phyloP scores from a whole-genome alignment of 2,113 vertebrate species.

The Ailurus styani region DNA sequence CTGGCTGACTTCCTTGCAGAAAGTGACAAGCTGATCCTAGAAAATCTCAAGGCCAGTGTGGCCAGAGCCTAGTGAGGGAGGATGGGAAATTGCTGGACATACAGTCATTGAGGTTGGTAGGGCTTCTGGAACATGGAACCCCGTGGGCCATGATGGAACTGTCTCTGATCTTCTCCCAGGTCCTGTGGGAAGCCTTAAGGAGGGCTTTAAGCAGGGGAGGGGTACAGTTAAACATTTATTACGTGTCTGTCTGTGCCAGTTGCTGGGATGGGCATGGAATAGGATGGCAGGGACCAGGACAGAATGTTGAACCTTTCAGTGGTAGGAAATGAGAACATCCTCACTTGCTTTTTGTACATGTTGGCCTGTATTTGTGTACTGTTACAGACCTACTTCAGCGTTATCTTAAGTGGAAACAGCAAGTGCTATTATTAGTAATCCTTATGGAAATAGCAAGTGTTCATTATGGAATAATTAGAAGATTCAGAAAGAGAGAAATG shows the following conservation, averaged over 20 bases:
- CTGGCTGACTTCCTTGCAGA: not conserved
- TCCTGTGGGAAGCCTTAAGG: not conserved
- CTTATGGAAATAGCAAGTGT: not conserved
- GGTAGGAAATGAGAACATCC: not conserved
- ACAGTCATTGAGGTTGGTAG: no score
- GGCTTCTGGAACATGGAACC: not conserved
- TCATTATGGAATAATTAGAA: conserved; percentile 22
- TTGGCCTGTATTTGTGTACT: not conserved
- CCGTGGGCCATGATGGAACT: not conserved
- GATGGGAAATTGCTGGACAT: not conserved
- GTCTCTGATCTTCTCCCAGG: not conserved
- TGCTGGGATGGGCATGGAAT: not conserved
- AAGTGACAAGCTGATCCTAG: not conserved
- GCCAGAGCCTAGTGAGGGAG: not conserved
- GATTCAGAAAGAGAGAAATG: not conserved
- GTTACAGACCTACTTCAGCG: not conserved
- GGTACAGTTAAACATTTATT: not conserved
- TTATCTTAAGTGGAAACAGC: not conserved
- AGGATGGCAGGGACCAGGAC: no score
- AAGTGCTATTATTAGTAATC: not conserved
- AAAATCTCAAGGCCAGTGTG: not conserved
- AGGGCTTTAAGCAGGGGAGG: not conserved
- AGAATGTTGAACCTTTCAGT: not conserved
- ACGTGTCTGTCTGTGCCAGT: not conserved
- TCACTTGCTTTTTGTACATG: not conserved